Evolutionary conservation across 2,797 vertebrate genomes (phyloP).

Genomic region (Apogon hyalosoma): DNA sequence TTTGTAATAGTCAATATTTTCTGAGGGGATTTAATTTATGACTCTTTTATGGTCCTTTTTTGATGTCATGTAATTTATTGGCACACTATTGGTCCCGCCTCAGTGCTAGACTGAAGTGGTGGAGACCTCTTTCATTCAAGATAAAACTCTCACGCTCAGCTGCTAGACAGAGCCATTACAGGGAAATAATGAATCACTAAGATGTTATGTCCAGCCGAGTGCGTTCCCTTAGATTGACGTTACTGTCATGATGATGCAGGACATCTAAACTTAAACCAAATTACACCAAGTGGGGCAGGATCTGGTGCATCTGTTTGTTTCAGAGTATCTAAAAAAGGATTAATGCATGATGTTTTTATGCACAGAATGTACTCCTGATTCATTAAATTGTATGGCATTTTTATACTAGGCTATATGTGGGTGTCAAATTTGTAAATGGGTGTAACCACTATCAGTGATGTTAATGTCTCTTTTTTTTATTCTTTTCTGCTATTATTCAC

Average conservation of each 20-base stretch:
- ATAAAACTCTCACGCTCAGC: constrained; percentile 76
- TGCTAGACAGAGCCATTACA: constrained; percentile 77
- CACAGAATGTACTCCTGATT: constrained; percentile 5
- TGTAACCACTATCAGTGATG: constrained; percentile 43
- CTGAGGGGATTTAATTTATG: constrained; percentile 83
- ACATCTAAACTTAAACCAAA: constrained; percentile 56
- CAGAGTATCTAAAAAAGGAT: neutral
- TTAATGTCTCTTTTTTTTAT: constrained; percentile 70
- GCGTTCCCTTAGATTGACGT: constrained; percentile 53
- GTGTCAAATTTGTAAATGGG: constrained; percentile 9
- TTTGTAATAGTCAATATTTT: constrained; percentile 81
- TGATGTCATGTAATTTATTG: constrained; percentile 85
- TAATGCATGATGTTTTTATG: constrained; percentile 5
- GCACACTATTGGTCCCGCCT: constrained; percentile 64
- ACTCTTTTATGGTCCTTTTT: constrained; percentile 78
- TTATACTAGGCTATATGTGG: neutral
- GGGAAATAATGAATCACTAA: constrained; percentile 78
- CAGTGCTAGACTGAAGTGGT: constrained; percentile 64
- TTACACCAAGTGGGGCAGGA: neutral
- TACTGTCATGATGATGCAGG: constrained; percentile 49
- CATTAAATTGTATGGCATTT: neutral
- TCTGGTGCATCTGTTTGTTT: constrained; percentile 48
- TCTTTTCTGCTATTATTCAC: constrained; percentile 85
- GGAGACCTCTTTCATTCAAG: constrained; percentile 78
- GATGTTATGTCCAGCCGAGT: constrained; percentile 60